A percentile compares a stretch with the other conserved stretches of the same genome.
Evolutionary conservation across 2,888 invertebrate genomes (phyloP).

Genomic region (Hydrotaea diabolus): DNA sequence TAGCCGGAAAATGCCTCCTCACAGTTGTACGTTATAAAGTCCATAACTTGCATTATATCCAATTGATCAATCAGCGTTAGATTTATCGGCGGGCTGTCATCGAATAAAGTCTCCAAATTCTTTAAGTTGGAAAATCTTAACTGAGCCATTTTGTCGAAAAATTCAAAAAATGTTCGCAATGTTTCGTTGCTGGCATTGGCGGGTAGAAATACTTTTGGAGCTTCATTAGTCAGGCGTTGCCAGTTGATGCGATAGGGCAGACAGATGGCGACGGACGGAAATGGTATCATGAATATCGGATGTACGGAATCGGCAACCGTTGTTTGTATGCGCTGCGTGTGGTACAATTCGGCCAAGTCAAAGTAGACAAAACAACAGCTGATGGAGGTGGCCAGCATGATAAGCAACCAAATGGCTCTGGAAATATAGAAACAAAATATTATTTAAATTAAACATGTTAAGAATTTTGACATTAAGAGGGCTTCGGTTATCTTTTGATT

Average conservation of each 20-base stretch:
- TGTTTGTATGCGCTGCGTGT: slow-evolving; percentile 73
- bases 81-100: slow-evolving; percentile 58
- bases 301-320: slow-evolving; percentile 76
- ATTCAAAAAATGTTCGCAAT: slow-evolving; percentile 71
- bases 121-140: slow-evolving; percentile 70
- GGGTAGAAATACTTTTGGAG: slow-evolving; percentile 73
- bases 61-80: slow-evolving; percentile 72
- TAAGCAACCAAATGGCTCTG: slow-evolving; percentile 76
- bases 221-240: slow-evolving; percentile 71
- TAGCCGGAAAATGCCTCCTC: slow-evolving; percentile 76
- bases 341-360: slow-evolving; percentile 73
- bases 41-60: slow-evolving; percentile 72
- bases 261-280: slow-evolving; percentile 78
- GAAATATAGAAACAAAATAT: not conserved
- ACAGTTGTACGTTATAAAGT: slow-evolving; percentile 73
- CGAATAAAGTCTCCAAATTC: slow-evolving; percentile 69
- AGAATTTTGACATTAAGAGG: too few relatives aligned
- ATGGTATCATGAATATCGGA: slow-evolving; percentile 75
- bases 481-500: too few relatives aligned
- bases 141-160: slow-evolving; percentile 71
- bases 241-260: slow-evolving; percentile 75
- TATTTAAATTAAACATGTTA: too few relatives aligned
- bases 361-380: slow-evolving; percentile 73
- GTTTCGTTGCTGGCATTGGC: slow-evolving; percentile 69
- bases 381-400: slow-evolving; percentile 72